Conservation (phyloP, 2,797 vertebrate species). For the Sebastes kiyomatsui region DNA sequence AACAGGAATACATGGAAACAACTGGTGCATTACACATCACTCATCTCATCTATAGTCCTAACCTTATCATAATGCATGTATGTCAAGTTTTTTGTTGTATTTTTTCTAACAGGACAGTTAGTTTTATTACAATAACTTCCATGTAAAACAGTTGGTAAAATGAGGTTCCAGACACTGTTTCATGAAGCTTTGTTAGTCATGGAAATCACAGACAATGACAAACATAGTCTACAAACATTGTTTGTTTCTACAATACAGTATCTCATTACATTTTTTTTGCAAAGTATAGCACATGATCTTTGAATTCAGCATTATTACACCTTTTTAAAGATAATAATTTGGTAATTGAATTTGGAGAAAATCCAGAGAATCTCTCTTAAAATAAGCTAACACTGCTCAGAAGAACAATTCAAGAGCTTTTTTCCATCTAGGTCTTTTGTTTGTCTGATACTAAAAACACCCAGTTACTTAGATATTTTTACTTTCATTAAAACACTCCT, state of each 20-base stretch:
- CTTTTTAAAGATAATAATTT: neutral
- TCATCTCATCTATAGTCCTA: neutral
- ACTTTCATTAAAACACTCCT: neutral
- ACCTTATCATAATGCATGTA: neutral
- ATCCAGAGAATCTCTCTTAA: neutral
- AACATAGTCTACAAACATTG: neutral
- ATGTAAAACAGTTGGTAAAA: neutral
- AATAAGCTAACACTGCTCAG: neutral
- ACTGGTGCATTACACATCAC: neutral
- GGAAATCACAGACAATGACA: neutral
- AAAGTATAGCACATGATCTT: neutral
- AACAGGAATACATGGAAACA: neutral
- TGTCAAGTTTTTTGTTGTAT: neutral
- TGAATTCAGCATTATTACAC: neutral
- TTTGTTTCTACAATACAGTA: neutral
- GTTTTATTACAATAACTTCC: neutral
- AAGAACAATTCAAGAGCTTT: neutral
- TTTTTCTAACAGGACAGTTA: neutral
- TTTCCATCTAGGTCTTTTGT: neutral
- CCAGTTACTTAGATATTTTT: neutral
- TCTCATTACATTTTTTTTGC: neutral
- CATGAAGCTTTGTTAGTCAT: neutral
- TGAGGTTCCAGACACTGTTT: neutral
- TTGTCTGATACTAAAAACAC: neutral
- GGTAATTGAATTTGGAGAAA: neutral